phyloP scores from a whole-genome alignment of 2,888 invertebrate genomes.

The Drosophila histrio region DNA sequence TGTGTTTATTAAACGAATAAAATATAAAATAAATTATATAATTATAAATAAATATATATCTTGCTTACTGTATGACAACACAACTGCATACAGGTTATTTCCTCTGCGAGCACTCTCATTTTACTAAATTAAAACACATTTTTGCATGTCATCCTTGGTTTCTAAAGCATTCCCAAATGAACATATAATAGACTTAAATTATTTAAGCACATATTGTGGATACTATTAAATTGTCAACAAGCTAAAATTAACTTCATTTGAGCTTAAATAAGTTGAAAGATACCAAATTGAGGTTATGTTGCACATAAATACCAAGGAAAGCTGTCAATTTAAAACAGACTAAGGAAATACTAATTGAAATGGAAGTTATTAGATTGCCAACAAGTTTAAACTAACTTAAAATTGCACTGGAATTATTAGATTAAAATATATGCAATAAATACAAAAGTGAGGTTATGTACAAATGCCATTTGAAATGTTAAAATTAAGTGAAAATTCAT shows the following conservation, averaged over 20 bases:
- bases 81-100: background rate
- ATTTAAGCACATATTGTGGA: background rate
- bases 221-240: background rate
- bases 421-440: background rate
- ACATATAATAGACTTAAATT: background rate
- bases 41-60: too few relatives aligned
- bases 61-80: background rate
- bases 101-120: background rate
- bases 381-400: background rate
- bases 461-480: background rate
- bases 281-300: background rate
- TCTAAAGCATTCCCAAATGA: background rate
- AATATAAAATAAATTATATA: too few relatives aligned
- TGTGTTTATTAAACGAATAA: too few relatives aligned
- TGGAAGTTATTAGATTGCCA: background rate
- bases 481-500: background rate
- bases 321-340: background rate
- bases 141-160: background rate
- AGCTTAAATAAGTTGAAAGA: background rate
- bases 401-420: background rate
- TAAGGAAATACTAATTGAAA: background rate
- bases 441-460: background rate
- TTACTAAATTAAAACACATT: background rate
- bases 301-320: background rate
- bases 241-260: background rate